phyloP scores from a whole-genome alignment of 2,113 vertebrate genomes.

The Antechinus flavipes region DNA sequence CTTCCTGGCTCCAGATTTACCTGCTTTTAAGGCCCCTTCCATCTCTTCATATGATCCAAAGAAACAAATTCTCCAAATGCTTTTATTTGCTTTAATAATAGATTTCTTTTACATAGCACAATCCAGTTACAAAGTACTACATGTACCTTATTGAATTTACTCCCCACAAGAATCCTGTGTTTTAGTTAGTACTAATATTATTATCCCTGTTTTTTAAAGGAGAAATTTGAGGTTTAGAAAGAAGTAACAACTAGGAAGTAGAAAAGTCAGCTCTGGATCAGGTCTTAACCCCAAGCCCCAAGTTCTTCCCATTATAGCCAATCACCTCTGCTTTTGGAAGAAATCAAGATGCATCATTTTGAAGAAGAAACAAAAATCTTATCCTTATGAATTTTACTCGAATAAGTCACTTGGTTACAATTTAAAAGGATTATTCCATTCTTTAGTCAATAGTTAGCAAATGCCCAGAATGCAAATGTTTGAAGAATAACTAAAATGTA shows the following conservation, averaged over 20 bases:
- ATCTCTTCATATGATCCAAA: neutral
- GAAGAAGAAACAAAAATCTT: neutral
- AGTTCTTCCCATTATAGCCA: neutral
- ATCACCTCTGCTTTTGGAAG: neutral
- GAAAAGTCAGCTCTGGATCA: neutral
- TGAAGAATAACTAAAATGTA: neutral
- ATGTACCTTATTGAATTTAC: too few relatives aligned
- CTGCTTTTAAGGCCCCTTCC: neutral
- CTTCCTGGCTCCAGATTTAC: neutral
- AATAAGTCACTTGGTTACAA: neutral
- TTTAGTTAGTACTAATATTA: neutral
- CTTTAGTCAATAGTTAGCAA: neutral
- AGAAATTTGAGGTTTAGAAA: neutral
- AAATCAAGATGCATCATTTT: neutral
- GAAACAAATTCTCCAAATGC: neutral
- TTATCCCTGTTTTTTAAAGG: neutral
- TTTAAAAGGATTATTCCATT: neutral
- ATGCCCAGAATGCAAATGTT: neutral
- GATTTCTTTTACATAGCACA: neutral
- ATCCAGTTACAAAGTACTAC: neutral
- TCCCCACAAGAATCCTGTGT: neutral
- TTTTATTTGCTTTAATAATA: neutral
- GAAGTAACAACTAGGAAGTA: neutral
- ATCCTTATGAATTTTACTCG: neutral
- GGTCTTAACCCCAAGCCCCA: neutral